These are phyloP conservation scores for Diaphora mendica DNA, from an alignment of 2,888 invertebrate genomes.

Conservation along the genomic window DNA sequence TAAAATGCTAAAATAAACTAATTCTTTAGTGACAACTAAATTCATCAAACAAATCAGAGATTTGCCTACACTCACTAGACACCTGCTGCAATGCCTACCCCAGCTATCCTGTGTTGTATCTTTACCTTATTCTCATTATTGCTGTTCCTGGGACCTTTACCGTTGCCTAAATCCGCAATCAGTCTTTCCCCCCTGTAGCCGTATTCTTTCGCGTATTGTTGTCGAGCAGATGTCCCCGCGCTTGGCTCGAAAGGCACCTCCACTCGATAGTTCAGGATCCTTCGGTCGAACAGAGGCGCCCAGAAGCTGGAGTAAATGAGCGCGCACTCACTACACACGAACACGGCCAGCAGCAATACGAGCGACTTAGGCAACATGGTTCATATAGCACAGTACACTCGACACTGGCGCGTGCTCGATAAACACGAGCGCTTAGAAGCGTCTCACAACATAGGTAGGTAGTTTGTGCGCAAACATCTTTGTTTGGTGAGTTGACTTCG, in stretches of 20 bases:
- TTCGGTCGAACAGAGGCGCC: conserved; percentile 73
- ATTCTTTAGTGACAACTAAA: background rate
- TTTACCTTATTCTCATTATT: conserved; percentile 54
- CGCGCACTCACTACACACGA: conserved; percentile 51
- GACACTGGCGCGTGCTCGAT: background rate
- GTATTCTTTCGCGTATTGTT: conserved; percentile 58
- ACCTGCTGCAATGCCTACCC: background rate
- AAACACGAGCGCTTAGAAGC: background rate
- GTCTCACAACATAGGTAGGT: background rate
- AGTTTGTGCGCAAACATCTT: conserved; percentile 23
- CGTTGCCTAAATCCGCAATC: conserved; percentile 72
- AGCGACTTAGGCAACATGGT: conserved; percentile 11
- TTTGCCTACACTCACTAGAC: background rate
- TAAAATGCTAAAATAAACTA: background rate
- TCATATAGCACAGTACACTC: background rate
- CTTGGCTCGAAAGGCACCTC: conserved; percentile 68
- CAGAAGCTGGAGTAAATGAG: conserved; percentile 76
- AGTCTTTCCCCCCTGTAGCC: conserved; percentile 71
- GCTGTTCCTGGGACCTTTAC: conserved; percentile 53
- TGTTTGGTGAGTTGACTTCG: conserved; percentile 30
- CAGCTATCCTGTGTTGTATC: background rate
- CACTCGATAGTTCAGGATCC: conserved; percentile 72
- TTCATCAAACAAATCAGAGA: background rate
- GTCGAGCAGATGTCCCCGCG: conserved; percentile 57
- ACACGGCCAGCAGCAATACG: background rate